phyloP scores from a whole-genome alignment of 2,113 vertebrate genomes.

The Nothoprocta pentlandii region DNA sequence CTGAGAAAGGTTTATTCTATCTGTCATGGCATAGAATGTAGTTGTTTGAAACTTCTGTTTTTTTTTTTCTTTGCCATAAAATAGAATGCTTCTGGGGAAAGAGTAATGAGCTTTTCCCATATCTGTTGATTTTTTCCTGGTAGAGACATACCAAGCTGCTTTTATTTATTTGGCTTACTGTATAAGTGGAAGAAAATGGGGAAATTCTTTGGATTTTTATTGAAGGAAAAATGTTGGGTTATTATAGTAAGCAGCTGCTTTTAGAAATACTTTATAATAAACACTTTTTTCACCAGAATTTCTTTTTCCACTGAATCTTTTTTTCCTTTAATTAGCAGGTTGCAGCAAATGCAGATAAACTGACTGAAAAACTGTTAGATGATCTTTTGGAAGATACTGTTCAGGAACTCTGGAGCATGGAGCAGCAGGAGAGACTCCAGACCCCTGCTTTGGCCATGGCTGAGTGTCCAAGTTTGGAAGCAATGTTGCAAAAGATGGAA shows the following conservation, averaged over 20 bases:
- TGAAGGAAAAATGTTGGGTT: neutral
- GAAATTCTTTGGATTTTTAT: neutral
- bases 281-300: neutral
- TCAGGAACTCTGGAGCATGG: slow-evolving; percentile 55
- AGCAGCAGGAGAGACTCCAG: slow-evolving; percentile 60
- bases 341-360: slow-evolving; percentile 55
- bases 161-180: neutral
- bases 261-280: neutral
- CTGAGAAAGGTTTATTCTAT: neutral
- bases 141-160: neutral
- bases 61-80: neutral
- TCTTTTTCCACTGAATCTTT: neutral
- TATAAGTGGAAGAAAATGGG: neutral
- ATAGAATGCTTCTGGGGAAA: neutral
- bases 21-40: neutral
- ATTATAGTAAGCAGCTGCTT: neutral
- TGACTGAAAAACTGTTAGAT: slow-evolving; percentile 73
- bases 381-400: slow-evolving; percentile 78
- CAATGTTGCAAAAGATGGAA: slow-evolving; percentile 93
- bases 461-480: slow-evolving; percentile 80
- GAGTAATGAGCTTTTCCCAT: neutral
- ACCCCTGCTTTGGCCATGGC: neutral
- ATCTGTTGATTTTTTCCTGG: neutral
- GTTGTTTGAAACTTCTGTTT: neutral
- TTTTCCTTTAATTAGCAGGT: slow-evolving; percentile 63